Evolutionary conservation across 2,797 vertebrate species (phyloP), one percentile per base, ranked within the genome.

Genomic region (Galagoides demidoff): DNA sequence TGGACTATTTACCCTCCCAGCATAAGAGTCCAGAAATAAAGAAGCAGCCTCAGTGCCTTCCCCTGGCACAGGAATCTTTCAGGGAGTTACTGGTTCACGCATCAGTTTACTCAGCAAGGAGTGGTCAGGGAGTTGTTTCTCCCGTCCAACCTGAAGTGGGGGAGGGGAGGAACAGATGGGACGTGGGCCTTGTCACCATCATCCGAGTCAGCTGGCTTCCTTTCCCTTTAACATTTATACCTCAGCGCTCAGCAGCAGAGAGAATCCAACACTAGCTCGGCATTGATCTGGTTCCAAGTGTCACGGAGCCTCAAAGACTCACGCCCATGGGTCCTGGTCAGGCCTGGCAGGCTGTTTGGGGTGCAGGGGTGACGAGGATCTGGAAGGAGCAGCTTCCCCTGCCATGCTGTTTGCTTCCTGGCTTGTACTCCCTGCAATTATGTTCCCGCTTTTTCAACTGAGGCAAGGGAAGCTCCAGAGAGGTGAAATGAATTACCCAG

Each of bases 101-200:
- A 34, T 81, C 34, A 6, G 27, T 81, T 84, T 22, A 25, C 37
- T 49, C 90, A 90, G 68, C 74, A 37, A 63, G 79, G 23, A 73
- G 23, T 17, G 43, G 43, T 20, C 64, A 43, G 70, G 85, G 61
- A 85, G 68, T 31, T 11, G 29, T 66, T 93, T 71, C 52, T 81
- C 4, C 1, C 81, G 39, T 25, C 79, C 68, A 82, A 4, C 22
- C 85, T 55, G 31, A 49, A 52, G 63, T 8, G 0, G n/a, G 31
- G 31, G 83, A 78, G 45, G 52, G 37, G 31, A 90, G 37, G 82
- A 90, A 70, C 84, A 96, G 90, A 85, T 76, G 90, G 94, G 43
- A 17, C 0, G 0, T 59, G 89, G 73, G 81, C 25, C 52, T 81
- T 89, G 84, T 85, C 79, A 57, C 57, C 3, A n/a, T 27, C 29